Evolutionary conservation across 2,113 vertebrate genomes (phyloP).

Genomic region (Epinephelus cyanopodus): DNA sequence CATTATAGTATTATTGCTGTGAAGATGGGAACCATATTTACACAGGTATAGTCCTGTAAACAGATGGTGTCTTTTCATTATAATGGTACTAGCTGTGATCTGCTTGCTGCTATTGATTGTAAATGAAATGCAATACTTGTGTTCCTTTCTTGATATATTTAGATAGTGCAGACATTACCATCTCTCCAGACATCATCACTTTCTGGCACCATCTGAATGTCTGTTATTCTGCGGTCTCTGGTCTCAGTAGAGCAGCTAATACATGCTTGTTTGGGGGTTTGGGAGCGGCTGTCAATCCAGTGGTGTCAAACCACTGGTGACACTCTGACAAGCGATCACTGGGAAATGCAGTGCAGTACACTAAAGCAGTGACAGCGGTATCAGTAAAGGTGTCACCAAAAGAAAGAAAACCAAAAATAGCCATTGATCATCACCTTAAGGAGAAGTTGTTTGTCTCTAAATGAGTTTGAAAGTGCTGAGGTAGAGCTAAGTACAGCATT

Average conservation of each 20-base stretch:
- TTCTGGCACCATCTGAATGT: neutral
- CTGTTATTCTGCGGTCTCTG: neutral
- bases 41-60: neutral
- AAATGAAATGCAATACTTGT: constrained; percentile 1
- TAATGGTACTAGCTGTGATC: neutral
- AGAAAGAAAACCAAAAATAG: neutral
- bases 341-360: constrained; percentile 8
- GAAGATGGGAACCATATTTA: neutral
- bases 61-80: neutral
- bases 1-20: too few relatives aligned
- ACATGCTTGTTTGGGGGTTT: constrained; percentile 7
- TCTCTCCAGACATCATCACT: constrained; percentile 23
- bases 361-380: constrained; percentile 10
- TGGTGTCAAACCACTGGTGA: constrained; percentile 26
- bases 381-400: constrained; percentile 1
- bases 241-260: constrained; percentile 28
- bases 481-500: constrained; percentile 1
- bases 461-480: constrained; percentile 25
- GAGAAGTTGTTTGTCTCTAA: constrained; percentile 8
- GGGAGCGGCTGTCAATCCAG: constrained; percentile 53
- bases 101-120: constrained; percentile 1
- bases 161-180: neutral
- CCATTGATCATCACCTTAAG: constrained; percentile 13
- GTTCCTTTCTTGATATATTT: constrained; percentile 6
- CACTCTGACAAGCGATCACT: constrained; percentile 35